Evolutionary conservation across 2,797 vertebrate species (phyloP), one percentile per base, ranked within the genome.

Genomic region (Synaphobranchus kaupii): DNA sequence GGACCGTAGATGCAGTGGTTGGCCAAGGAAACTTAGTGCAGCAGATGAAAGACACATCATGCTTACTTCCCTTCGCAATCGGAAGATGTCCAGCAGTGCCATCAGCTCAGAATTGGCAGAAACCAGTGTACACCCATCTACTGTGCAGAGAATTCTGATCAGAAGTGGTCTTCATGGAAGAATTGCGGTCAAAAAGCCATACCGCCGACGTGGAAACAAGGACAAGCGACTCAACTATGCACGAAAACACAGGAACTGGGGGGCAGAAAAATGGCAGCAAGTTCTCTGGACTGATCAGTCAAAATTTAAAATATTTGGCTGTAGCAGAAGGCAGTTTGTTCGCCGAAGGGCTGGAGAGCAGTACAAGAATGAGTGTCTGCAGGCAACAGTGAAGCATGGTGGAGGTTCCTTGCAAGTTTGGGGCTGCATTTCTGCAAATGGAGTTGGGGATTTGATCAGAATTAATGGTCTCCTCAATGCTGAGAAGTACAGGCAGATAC

Each of bases 301-400:
- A 89, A 90, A 88, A 91, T 86, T 22, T 86, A n/a, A 91, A 85
- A 89, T 90, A 87, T 88, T 31, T 91, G 84, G 85, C 86, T 89
- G 83, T 89, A 87, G 73, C 28, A 88, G 87, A 90, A 90, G 85
- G 87, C 83, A 91, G 89, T 89, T 91, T 92, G 88, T 90, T 89
- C 44, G 12, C 86, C 4, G 17, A 92, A 90, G 85, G 89, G 76
- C 89, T 91, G 86, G 78, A 89, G 83, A 90, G 83, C 22, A 0
- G 25, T 80, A 89, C 87, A 89, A 73, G 4, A 85, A 91, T 89
- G 85, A 90, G 73, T 85, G 87, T 91, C 91, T 89, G 83, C 86
- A 90, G 87, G 66, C 86, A 88, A 86, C 86, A 66, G 84, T 88
- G 54, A 71, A 88, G n/a, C n/a, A n/a, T n/a, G n/a, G n/a, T n/a